Conservation (phyloP, 2,113 vertebrate genomes). For the Nesospiza acunhae region DNA sequence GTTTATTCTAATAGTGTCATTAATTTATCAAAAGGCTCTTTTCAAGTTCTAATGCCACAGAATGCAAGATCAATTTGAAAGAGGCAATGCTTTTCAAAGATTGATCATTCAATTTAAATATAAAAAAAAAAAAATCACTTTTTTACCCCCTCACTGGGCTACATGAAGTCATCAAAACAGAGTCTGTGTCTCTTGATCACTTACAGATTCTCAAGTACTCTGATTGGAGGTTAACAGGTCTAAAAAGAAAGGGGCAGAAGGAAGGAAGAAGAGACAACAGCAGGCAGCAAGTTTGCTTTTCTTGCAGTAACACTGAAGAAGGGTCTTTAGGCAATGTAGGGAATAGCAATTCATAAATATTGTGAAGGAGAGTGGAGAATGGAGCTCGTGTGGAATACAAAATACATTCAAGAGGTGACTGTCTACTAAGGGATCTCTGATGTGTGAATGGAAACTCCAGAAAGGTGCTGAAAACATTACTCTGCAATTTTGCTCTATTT, state of each 20-base stretch:
- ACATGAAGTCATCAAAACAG: neutral
- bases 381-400: neutral
- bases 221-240: neutral
- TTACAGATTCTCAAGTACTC: neutral
- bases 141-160: neutral
- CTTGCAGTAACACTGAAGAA: neutral
- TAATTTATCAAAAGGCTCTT: neutral
- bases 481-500: neutral
- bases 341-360: neutral
- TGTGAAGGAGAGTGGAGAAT: neutral
- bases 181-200: neutral
- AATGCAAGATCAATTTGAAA: neutral
- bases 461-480: neutral
- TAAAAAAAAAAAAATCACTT: neutral
- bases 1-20: neutral
- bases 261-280: neutral
- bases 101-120: neutral
- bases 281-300: neutral
- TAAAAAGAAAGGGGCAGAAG: neutral
- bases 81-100: neutral
- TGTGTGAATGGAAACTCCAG: accelerated
- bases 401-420: neutral
- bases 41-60: neutral
- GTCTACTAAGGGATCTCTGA: neutral
- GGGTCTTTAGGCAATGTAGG: neutral